A percentile compares a stretch with the other conserved stretches of the same genome.
Conservation (phyloP, 2,797 vertebrate species). For the Cetoscarus ocellatus region DNA sequence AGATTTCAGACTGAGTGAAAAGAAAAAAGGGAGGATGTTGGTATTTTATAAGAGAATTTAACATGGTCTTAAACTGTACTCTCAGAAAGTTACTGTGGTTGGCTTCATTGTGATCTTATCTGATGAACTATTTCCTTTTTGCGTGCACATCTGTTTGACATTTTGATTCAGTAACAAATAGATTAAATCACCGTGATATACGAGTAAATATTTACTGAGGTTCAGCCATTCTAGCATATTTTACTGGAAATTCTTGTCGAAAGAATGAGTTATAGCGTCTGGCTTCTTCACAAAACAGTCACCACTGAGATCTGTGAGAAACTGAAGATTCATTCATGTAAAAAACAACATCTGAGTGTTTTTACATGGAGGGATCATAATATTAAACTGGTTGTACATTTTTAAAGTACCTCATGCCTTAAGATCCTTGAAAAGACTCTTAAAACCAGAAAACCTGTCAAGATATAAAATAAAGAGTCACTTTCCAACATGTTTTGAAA, state of each 20-base stretch:
- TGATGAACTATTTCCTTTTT: background rate
- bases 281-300: slow-evolving; percentile 45
- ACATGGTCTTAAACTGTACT: background rate
- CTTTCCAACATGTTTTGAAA: too few species aligned
- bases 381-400: background rate
- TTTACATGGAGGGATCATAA: background rate
- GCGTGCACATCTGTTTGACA: background rate
- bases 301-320: slow-evolving; percentile 5
- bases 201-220: background rate
- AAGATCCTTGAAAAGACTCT: too few species aligned
- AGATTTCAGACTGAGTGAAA: slow-evolving; percentile 56
- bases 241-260: slow-evolving; percentile 29
- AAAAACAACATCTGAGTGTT: background rate
- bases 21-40: slow-evolving; percentile 39
- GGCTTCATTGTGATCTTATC: slow-evolving; percentile 14
- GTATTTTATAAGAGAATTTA: slow-evolving; percentile 15
- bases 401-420: too few species aligned
- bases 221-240: slow-evolving; percentile 17
- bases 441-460: too few species aligned
- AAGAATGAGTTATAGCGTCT: slow-evolving; percentile 18
- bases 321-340: slow-evolving; percentile 46
- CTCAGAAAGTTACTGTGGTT: slow-evolving; percentile 2
- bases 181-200: background rate
- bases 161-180: background rate
- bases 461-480: too few species aligned